Evolutionary conservation across 2,113 vertebrate genomes (phyloP).

Genomic region (Petaurus breviceps): DNA sequence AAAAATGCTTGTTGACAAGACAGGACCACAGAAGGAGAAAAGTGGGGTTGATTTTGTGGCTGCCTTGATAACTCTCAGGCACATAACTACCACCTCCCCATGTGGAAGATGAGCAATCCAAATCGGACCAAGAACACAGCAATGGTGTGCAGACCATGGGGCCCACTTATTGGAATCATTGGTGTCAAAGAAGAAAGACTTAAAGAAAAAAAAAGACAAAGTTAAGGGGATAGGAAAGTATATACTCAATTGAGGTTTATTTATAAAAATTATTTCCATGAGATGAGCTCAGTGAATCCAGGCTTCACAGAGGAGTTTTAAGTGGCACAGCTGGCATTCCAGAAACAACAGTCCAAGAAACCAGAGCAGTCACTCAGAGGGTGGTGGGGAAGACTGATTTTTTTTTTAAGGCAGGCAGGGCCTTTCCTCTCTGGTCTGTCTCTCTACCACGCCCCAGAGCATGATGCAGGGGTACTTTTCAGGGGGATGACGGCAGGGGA

Average conservation of each 20-base stretch:
- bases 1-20: not conserved
- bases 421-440: constrained; percentile 23
- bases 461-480: constrained; percentile 74
- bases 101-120: not conserved
- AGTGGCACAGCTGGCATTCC: constrained; percentile 72
- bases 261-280: constrained; percentile 63
- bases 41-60: not conserved
- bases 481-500: constrained; percentile 72
- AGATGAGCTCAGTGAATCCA: constrained; percentile 62
- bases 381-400: constrained; percentile 45
- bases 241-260: not conserved
- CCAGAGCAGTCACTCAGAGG: constrained; percentile 59
- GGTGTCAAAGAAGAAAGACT: constrained; percentile 5
- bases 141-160: not conserved
- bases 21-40: not conserved
- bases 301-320: constrained; percentile 30
- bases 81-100: not conserved
- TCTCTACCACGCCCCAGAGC: not conserved
- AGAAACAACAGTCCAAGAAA: constrained; percentile 68
- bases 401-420: constrained; percentile 48
- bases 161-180: not conserved
- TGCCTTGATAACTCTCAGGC: not conserved
- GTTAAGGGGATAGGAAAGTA: constrained; percentile 34
- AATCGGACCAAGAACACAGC: not conserved
- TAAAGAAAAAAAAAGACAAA: not conserved